phyloP scores from a whole-genome alignment of 2,113 vertebrate genomes.

The Natator depressus region DNA sequence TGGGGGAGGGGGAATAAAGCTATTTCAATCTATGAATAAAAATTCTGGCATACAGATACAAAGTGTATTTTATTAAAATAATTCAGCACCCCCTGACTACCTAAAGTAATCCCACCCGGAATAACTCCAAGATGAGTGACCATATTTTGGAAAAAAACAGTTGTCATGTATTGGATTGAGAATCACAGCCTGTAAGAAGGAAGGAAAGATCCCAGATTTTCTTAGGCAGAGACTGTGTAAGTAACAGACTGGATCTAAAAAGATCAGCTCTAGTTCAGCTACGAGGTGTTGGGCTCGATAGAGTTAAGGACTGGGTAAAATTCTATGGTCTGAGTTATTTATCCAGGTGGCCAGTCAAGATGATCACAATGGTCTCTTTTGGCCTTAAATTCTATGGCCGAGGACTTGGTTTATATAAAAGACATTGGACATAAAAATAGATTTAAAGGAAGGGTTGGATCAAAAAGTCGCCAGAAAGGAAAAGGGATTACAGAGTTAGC shows the following conservation, averaged over 20 bases:
- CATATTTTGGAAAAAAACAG: background rate
- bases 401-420: background rate
- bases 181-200: background rate
- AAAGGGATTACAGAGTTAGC: background rate
- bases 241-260: rapidly evolving
- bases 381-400: background rate
- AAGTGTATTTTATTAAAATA: too few relatives aligned
- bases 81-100: background rate
- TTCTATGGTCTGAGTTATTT: background rate
- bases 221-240: background rate
- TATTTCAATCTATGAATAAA: too few relatives aligned
- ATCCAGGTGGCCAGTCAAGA: background rate
- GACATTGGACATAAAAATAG: background rate
- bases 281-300: background rate
- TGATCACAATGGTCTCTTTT: background rate
- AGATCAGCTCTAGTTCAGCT: rapidly evolving
- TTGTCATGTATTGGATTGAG: background rate
- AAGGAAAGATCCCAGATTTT: background rate
- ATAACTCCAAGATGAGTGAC: background rate
- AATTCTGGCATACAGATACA: too few relatives aligned
- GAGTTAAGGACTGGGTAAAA: background rate
- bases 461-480: background rate
- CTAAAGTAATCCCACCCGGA: background rate
- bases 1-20: too few relatives aligned
- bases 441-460: background rate